phyloP scores from a whole-genome alignment of 2,888 invertebrate genomes.

The Cecidostiba fungosa region DNA sequence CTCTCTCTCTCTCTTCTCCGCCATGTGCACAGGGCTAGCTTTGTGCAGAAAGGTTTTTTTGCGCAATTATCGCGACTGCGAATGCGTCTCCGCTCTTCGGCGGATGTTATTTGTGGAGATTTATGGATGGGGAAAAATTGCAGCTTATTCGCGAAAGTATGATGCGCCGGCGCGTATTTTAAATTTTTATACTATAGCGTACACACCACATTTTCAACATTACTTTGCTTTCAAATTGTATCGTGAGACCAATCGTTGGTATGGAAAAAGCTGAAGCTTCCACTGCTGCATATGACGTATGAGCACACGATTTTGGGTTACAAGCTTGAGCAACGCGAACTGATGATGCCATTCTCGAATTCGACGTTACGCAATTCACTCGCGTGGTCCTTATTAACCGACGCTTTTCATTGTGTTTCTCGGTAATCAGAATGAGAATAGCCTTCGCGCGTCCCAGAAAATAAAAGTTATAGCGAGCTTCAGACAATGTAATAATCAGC shows the following conservation, averaged over 20 bases:
- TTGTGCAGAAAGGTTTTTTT: background rate
- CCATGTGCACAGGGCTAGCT: constrained; percentile 15
- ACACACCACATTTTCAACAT: background rate
- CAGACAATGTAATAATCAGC: constrained; percentile 31
- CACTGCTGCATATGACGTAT: no score
- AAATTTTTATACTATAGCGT: background rate
- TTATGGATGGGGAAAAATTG: background rate
- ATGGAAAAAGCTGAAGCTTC: no score
- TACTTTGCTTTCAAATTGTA: background rate
- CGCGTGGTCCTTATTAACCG: background rate
- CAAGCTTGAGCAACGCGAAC: background rate
- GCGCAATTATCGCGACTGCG: constrained; percentile 15
- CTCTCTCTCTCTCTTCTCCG: background rate
- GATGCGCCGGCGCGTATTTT: background rate
- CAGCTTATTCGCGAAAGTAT: background rate
- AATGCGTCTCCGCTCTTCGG: constrained; percentile 1
- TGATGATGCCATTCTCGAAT: background rate
- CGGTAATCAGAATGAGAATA: constrained; percentile 36
- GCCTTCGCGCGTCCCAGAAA: constrained; percentile 19
- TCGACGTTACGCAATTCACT: background rate
- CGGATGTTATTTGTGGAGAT: constrained; percentile 17
- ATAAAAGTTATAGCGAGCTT: constrained; percentile 21
- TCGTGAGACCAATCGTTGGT: no score
- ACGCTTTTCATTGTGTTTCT: constrained; percentile 11
- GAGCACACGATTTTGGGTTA: no score